Evolutionary conservation across 1,140 invertebrate species (phyloP).

Genomic region (roundworm (Caenorhabditis elegans)): DNA sequence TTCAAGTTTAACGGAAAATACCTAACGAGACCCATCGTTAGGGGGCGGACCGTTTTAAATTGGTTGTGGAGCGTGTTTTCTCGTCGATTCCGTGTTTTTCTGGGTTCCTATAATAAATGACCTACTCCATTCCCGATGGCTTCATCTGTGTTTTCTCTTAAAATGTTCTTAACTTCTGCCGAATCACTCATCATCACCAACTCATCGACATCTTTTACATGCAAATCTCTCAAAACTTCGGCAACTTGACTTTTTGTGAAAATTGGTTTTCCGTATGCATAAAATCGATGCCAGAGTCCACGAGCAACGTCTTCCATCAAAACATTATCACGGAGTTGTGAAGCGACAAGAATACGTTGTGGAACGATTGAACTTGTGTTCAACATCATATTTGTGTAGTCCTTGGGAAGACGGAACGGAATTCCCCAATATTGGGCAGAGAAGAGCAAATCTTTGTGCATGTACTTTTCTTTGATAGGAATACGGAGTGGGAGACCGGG

Average conservation of each 20-base stretch:
- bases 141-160: constrained; percentile 18
- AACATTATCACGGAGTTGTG: not conserved
- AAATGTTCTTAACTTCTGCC: not conserved
- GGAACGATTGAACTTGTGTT: not conserved
- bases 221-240: not conserved
- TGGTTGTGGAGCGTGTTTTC: no score
- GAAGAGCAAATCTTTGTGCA: constrained; percentile 7
- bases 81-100: no score
- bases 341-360: not conserved
- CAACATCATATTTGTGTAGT: not conserved
- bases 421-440: constrained; percentile 13
- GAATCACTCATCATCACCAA: constrained; percentile 3
- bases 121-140: not conserved
- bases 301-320: constrained; percentile 11
- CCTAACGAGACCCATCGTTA: no score
- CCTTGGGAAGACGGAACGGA: not conserved
- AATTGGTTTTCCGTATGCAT: constrained; percentile 1
- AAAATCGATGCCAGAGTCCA: constrained; percentile 6
- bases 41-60: no score
- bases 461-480: constrained; percentile 13
- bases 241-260: not conserved
- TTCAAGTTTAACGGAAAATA: no score
- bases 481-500: not conserved
- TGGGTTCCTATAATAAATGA: not conserved
- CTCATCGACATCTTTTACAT: not conserved